Evolutionary conservation across 2,888 invertebrate genomes (phyloP).

Genomic region (Atethmia centrago): DNA sequence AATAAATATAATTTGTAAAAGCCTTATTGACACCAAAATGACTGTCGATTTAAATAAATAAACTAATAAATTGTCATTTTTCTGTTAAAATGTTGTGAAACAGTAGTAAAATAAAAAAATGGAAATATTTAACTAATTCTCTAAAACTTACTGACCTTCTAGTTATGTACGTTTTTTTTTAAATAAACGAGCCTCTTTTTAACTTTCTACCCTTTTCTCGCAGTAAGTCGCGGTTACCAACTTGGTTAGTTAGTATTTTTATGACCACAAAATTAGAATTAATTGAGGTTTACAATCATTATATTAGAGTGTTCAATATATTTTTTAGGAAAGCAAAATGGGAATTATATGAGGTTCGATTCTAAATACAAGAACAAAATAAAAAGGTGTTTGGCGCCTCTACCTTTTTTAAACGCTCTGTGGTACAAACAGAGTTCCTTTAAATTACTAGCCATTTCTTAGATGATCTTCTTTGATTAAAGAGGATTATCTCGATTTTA

Average conservation of each 20-base stretch:
- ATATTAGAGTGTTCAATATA: not conserved
- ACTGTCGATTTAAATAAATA: not conserved
- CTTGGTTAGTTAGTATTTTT: not conserved
- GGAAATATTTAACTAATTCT: not conserved
- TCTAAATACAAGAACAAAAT: not conserved
- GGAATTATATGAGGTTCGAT: not conserved
- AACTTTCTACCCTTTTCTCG: not conserved
- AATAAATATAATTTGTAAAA: not conserved
- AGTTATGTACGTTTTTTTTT: not conserved
- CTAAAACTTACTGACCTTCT: no score
- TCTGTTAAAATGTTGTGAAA: not conserved
- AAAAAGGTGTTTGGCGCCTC: constrained; percentile 5
- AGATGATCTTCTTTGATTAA: constrained; percentile 43
- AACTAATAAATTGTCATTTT: not conserved
- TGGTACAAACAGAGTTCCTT: constrained; percentile 34
- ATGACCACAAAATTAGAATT: not conserved
- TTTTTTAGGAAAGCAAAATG: not conserved
- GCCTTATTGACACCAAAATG: not conserved
- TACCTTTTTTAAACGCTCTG: not conserved
- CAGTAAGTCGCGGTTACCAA: not conserved
- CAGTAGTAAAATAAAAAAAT: not conserved
- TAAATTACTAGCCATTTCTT: constrained; percentile 56
- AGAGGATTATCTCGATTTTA: constrained; percentile 52
- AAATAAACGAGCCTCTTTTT: not conserved
- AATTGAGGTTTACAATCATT: not conserved